Evolutionary conservation across 2,113 vertebrate species (phyloP).

Genomic region (Gambusia holbrooki): DNA sequence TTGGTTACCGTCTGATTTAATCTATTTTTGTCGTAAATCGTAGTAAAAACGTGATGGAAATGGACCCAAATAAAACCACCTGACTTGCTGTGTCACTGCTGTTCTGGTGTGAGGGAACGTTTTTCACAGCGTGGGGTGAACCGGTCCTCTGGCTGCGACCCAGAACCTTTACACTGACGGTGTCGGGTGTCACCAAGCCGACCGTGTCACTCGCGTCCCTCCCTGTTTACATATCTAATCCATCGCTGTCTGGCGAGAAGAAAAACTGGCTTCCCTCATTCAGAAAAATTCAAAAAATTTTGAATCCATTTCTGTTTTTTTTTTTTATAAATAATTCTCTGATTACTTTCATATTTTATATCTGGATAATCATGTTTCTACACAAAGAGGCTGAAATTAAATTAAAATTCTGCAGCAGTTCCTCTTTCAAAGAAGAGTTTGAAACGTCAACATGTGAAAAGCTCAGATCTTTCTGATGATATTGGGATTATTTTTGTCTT

Average conservation of each 20-base stretch:
- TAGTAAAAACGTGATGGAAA: background rate
- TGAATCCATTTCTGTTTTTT: background rate
- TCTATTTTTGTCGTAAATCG: background rate
- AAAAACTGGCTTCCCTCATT: background rate
- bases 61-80: background rate
- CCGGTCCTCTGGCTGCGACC: too few species aligned
- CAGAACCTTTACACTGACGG: background rate
- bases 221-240: background rate
- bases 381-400: background rate
- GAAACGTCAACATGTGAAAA: background rate
- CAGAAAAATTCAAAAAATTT: background rate
- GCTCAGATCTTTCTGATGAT: too few species aligned
- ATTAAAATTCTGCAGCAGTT: background rate
- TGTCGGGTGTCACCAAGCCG: background rate
- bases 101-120: background rate
- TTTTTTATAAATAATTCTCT: background rate
- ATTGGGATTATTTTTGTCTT: too few species aligned
- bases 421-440: background rate
- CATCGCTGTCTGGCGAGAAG: background rate
- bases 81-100: background rate
- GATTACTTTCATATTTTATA: too few species aligned
- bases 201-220: background rate
- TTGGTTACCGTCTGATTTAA: background rate
- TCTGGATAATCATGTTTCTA: too few species aligned
- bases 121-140: background rate